Conservation (phyloP, 1,140 invertebrate genomes). For the Tetramorium alpestre region DNA sequence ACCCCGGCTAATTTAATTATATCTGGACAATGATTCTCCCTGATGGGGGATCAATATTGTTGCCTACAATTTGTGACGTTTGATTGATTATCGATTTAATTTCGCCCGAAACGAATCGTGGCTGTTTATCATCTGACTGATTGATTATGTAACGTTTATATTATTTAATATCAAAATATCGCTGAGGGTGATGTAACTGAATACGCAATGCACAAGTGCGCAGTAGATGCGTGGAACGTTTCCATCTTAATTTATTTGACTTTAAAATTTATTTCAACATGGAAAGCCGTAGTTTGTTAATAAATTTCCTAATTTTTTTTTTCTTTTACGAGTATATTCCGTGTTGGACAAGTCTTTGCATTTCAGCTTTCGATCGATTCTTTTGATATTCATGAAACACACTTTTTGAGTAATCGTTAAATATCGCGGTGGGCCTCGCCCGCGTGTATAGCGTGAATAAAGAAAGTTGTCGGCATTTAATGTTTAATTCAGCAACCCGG, state of each 20-base stretch:
- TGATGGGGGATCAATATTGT: neutral
- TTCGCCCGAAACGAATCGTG: neutral
- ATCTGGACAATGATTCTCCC: neutral
- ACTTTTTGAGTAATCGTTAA: constrained; percentile 14
- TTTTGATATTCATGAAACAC: constrained; percentile 47
- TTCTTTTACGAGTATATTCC: neutral
- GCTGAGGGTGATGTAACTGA: neutral
- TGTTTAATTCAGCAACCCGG: constrained; percentile 29
- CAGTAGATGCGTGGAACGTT: neutral
- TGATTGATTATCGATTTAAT: constrained; percentile 6
- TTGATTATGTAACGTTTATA: neutral
- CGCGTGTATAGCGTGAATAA: neutral
- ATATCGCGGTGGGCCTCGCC: neutral
- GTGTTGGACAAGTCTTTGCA: neutral
- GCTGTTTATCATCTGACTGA: neutral
- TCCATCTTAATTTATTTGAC: neutral
- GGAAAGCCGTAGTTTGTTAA: neutral
- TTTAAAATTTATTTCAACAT: neutral
- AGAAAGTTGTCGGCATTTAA: neutral
- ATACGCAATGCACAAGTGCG: neutral
- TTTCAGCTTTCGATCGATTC: neutral
- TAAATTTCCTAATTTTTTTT: neutral
- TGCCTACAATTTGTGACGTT: neutral
- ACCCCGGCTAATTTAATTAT: constrained; percentile 25
- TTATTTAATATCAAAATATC: neutral